Evolutionary conservation across 23 tunicate species (phyloP), one percentile per base, ranked within the genome.

Genomic region (Diplosoma virens): DNA sequence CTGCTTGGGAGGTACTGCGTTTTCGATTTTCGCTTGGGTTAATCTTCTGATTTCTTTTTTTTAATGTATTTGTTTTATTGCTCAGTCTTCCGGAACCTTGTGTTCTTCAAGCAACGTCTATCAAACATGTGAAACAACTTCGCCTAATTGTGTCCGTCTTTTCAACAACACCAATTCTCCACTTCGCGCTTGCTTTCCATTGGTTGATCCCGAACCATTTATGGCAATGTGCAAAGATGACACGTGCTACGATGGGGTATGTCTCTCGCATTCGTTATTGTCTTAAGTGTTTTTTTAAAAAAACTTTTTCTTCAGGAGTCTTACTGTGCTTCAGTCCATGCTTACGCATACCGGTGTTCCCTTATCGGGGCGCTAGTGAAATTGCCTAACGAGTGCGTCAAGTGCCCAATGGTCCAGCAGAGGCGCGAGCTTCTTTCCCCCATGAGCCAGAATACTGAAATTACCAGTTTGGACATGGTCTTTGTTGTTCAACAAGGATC

Each of bases 201-300:
- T 95, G 27, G 91, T 86, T 33, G 81, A 82, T 73, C 89, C 98
- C 24, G 29, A 69, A 66, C 79, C 95, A 58, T 93, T 79, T 82
- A 60, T 79, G 86, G 26, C 69, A 20, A 93, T 82, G 98, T 93
- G 93, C 68, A 21, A 18, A 3, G 67, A 54, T 25, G 98, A 93
- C 37, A 47, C 77, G 68, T 93, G 93, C 70, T 5, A 67, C 36
- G 50, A 41, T 14, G 9, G 9, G 50, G 50, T 41, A 41, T 41
- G 9, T 41, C 50, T 41, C 50, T 41, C 11, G 9, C 50, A 9
- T 7, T 41, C 14, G 9, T 41, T 41, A 7, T 41, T 41, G 9
- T 41, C 14, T 41, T 41, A 9, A 7, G 9, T 7, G 9, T 41
- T n/a, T n/a, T n/a, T n/a, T n/a, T n/a, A n/a, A n/a, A n/a, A 9